A percentile compares a stretch with the other conserved stretches of the same genome.
These are phyloP conservation scores for Agriopis marginaria DNA, from an alignment of 2,888 invertebrate species.

Conservation along the genomic window DNA sequence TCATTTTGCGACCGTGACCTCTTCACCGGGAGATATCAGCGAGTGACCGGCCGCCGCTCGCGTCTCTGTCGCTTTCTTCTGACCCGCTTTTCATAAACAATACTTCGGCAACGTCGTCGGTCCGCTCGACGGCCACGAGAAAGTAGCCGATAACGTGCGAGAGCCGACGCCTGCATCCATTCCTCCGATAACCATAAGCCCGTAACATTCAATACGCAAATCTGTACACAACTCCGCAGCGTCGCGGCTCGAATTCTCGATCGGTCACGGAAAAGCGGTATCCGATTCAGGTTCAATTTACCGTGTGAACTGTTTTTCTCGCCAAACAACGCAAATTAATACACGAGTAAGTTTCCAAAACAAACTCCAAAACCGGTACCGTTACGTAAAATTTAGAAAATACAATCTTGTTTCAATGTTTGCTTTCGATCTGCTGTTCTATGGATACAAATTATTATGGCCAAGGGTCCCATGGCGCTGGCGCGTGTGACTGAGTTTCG, in stretches of 20 bases:
- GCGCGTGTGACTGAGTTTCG: constrained; percentile 38
- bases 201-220: constrained; percentile 50
- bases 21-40: constrained; percentile 78
- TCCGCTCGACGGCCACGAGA: constrained; percentile 70
- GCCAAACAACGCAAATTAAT: constrained; percentile 45
- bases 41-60: constrained; percentile 71
- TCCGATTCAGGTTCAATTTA: constrained; percentile 55
- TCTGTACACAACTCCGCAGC: constrained; percentile 48
- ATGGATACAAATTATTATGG: constrained; percentile 61
- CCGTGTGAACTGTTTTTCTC: constrained; percentile 57
- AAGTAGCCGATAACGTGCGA: constrained; percentile 78
- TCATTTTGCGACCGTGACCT: constrained; percentile 80
- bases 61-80: constrained; percentile 82
- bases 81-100: constrained; percentile 86
- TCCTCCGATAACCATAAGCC: constrained; percentile 51
- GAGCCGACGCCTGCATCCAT: constrained; percentile 61
- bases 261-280: constrained; percentile 59
- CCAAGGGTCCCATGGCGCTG: constrained; percentile 50
- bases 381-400: constrained; percentile 47
- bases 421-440: constrained; percentile 48
- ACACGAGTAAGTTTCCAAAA: constrained; percentile 45
- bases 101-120: constrained; percentile 74
- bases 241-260: constrained; percentile 53
- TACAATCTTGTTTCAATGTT: constrained; percentile 45
- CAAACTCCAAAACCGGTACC: constrained; percentile 37